Evolutionary conservation across 2,888 invertebrate species (phyloP).

Genomic region (Hylaea fasciaria): DNA sequence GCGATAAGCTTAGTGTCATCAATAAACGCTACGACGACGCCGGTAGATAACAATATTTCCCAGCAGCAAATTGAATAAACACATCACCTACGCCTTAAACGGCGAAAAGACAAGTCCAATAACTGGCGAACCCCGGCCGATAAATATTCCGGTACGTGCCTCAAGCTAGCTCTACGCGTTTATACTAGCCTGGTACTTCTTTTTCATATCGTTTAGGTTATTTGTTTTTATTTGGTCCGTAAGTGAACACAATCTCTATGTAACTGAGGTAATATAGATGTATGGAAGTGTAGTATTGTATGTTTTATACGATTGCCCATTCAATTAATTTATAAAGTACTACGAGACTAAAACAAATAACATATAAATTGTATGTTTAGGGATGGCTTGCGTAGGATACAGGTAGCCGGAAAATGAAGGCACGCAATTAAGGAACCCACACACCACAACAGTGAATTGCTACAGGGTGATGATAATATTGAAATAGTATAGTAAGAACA

Average conservation of each 20-base stretch:
- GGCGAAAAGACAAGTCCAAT: constrained; percentile 81
- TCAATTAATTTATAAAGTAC: no score
- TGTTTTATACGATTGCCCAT: no score
- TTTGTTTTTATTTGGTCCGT: constrained; percentile 51
- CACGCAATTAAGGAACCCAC: no score
- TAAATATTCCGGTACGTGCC: constrained; percentile 73
- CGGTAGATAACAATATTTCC: constrained; percentile 78
- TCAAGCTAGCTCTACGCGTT: constrained; percentile 60
- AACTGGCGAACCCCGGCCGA: constrained; percentile 67
- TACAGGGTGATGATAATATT: no score
- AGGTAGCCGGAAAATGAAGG: no score
- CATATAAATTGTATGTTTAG: no score
- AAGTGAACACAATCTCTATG: constrained; percentile 4
- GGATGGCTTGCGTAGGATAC: no score
- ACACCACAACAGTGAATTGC: no score
- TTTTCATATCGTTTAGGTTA: constrained; percentile 58
- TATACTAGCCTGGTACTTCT: constrained; percentile 64
- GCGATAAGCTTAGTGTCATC: constrained; percentile 42
- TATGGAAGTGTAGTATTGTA: no score
- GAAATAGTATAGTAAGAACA: no score
- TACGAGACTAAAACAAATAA: no score
- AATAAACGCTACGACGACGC: constrained; percentile 58
- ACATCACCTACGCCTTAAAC: constrained; percentile 79
- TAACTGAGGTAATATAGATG: neutral
- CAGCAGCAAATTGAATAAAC: constrained; percentile 81